Conservation (phyloP, 2,797 vertebrate species). For the Staurois parvus region DNA sequence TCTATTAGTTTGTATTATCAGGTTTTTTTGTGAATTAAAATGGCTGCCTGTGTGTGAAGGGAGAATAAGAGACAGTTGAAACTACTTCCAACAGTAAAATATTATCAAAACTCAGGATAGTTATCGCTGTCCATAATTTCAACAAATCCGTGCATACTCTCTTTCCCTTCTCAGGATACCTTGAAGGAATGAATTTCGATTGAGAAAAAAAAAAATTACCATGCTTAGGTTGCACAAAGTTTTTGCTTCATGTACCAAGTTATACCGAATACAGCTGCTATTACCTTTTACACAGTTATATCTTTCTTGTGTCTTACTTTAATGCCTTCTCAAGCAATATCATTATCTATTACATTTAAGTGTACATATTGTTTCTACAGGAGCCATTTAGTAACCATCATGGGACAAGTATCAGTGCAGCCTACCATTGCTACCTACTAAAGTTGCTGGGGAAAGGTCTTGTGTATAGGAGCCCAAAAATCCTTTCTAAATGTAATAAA, state of each 20-base stretch:
- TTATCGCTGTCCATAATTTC: too few relatives aligned
- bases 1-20: too few relatives aligned
- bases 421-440: neutral
- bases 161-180: too few relatives aligned
- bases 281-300: slow-evolving; percentile 4
- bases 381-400: neutral
- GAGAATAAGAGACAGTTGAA: too few relatives aligned
- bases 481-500: neutral
- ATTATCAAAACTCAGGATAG: too few relatives aligned
- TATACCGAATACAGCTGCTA: neutral
- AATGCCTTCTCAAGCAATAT: neutral
- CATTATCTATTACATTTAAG: neutral
- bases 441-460: neutral
- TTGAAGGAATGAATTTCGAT: too few relatives aligned
- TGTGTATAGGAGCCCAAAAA: neutral
- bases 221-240: neutral
- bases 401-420: neutral
- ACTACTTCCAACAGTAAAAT: too few relatives aligned
- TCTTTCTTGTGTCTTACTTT: neutral
- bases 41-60: too few relatives aligned
- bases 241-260: neutral
- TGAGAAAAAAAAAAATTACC: too few relatives aligned
- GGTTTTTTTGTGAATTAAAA: too few relatives aligned
- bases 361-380: neutral
- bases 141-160: too few relatives aligned